Evolutionary conservation across 2,113 vertebrate species (phyloP).

Genomic region (Dasypus novemcinctus): DNA sequence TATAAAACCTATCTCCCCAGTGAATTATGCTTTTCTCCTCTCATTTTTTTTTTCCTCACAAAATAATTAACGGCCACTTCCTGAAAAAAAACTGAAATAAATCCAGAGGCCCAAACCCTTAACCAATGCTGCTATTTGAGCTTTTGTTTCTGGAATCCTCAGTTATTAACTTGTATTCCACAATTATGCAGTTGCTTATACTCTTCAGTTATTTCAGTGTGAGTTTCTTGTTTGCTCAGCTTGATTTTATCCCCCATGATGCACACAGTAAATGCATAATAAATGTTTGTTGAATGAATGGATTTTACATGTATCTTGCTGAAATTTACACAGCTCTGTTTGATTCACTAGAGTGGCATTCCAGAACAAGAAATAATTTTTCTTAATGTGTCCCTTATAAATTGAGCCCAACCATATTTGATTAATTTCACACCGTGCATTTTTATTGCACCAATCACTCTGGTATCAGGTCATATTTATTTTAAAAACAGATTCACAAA

Average conservation of each 20-base stretch:
- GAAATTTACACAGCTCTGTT: conserved; percentile 74
- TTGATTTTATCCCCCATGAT: conserved; percentile 75
- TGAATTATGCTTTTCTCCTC: conserved; percentile 69
- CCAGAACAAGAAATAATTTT: conserved; percentile 80
- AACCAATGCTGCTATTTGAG: not conserved
- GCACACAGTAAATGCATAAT: conserved; percentile 78
- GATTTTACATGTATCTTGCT: conserved; percentile 79
- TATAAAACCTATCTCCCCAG: conserved; percentile 69
- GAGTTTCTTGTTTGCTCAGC: conserved; percentile 77
- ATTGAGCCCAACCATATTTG: conserved; percentile 77
- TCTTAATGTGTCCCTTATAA: conserved; percentile 81
- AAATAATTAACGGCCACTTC: conserved; percentile 74
- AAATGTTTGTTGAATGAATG: conserved; percentile 78
- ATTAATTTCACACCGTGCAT: conserved; percentile 79
- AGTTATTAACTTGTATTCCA: conserved; percentile 1
- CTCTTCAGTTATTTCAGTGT: conserved; percentile 44
- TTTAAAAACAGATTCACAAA: conserved; percentile 81
- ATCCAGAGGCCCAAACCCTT: conserved; percentile 38
- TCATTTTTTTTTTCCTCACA: conserved; percentile 33
- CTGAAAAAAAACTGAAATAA: conserved; percentile 69
- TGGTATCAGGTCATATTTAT: conserved; percentile 80
- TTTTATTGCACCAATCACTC: conserved; percentile 80
- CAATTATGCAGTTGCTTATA: conserved; percentile 29
- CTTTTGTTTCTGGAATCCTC: conserved; percentile 54
- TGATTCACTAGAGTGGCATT: conserved; percentile 79